phyloP scores from a whole-genome alignment of 2,113 vertebrate genomes.

The Takifugu bimaculatus region DNA sequence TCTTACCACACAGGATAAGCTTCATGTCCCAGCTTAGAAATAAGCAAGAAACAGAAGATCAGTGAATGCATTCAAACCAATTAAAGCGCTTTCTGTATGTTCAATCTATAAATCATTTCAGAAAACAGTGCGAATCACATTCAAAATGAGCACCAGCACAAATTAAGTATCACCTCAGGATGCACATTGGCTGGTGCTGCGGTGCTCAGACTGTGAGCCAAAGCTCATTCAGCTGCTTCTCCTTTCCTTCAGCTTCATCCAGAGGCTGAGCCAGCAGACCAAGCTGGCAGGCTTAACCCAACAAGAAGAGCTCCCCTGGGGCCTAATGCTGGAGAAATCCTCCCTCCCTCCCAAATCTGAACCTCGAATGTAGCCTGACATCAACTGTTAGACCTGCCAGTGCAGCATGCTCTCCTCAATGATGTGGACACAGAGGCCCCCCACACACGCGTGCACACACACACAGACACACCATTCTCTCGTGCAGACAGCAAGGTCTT shows the following conservation, averaged over 20 bases:
- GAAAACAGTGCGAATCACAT: too few relatives aligned
- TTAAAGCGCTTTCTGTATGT: constrained; percentile 2
- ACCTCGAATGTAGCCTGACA: constrained; percentile 39
- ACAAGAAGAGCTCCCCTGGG: constrained; percentile 28
- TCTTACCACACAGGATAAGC: too few relatives aligned
- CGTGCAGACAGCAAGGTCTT: constrained; percentile 58
- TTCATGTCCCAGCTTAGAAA: too few relatives aligned
- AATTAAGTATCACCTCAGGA: constrained; percentile 4
- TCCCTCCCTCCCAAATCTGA: constrained; percentile 23
- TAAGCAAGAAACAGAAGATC: too few relatives aligned
- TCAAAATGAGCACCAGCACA: neutral
- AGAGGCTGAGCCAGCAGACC: constrained; percentile 33
- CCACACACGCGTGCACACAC: neutral
- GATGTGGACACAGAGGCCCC: constrained; percentile 21
- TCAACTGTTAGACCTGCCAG: constrained; percentile 43
- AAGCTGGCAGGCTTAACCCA: constrained; percentile 34
- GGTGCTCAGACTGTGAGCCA: constrained; percentile 22
- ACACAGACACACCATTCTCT: constrained; percentile 26
- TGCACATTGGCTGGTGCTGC: constrained; percentile 19
- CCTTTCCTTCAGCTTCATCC: constrained; percentile 32
- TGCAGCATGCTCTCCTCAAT: constrained; percentile 1
- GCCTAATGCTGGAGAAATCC: constrained; percentile 29
- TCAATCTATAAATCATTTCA: constrained; percentile 7
- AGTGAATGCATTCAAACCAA: neutral
- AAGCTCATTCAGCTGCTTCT: constrained; percentile 46